These are phyloP conservation scores for Bellardia pandia DNA, from an alignment of 2,888 invertebrate genomes.

Conservation along the genomic window DNA sequence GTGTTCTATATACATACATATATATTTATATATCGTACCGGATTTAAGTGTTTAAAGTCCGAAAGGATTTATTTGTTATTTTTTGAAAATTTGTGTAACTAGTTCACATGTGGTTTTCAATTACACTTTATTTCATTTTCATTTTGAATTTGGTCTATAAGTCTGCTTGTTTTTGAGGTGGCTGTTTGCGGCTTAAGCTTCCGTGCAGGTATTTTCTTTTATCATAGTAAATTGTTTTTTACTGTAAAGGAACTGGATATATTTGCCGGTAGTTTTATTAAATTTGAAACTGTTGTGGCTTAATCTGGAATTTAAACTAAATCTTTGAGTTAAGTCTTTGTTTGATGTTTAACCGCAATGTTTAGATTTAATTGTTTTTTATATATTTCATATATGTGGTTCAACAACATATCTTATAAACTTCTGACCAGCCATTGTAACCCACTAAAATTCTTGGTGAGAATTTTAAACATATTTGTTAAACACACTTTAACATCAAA, in stretches of 20 bases:
- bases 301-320: not conserved
- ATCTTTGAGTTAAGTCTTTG: not conserved
- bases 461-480: no score
- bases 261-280: conserved; percentile 33
- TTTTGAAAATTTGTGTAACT: conserved; percentile 25
- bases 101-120: conserved; percentile 66
- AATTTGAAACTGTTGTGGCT: conserved; percentile 1
- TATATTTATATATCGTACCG: conserved; percentile 10
- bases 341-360: conserved; percentile 18
- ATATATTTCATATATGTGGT: no score
- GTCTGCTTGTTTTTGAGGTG: not conserved
- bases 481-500: no score
- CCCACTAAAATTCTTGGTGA: no score
- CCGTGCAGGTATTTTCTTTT: not conserved
- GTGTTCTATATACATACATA: no score
- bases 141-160: not conserved
- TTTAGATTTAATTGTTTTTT: no score
- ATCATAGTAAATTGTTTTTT: conserved; percentile 27
- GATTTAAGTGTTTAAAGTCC: conserved; percentile 33
- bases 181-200: conserved; percentile 48
- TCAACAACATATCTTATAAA: no score
- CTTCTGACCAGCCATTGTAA: no score
- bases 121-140: conserved; percentile 43
- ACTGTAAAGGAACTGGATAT: conserved; percentile 5
- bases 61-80: conserved; percentile 66